A percentile compares a stretch with the other conserved stretches of the same genome.
phyloP scores from a whole-genome alignment of 2,797 vertebrate genomes.

The Huso huso region DNA sequence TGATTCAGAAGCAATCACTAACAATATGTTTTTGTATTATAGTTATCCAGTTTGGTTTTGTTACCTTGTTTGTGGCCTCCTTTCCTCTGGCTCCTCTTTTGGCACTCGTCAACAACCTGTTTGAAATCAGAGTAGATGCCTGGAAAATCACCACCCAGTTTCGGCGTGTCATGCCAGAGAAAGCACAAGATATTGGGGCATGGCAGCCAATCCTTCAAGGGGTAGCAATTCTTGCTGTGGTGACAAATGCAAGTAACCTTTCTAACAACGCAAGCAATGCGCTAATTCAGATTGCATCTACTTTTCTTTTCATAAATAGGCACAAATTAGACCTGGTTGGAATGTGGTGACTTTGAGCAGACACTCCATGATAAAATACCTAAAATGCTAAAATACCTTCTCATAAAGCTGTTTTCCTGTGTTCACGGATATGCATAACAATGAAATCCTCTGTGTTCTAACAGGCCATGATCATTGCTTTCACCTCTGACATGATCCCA shows the following conservation, averaged over 20 bases:
- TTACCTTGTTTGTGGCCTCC: conserved; percentile 89
- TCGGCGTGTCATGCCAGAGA: conserved; percentile 75
- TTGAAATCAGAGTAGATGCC: conserved; percentile 83
- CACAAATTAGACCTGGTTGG: too few relatives aligned
- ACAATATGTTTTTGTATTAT: conserved; percentile 55
- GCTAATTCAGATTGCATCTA: too few relatives aligned
- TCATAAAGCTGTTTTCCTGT: too few relatives aligned
- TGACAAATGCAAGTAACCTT: conserved; percentile 71
- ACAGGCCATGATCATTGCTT: conserved; percentile 91
- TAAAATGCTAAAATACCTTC: too few relatives aligned
- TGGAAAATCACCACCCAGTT: conserved; percentile 90
- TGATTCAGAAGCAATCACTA: conserved; percentile 73
- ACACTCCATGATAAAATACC: too few relatives aligned
- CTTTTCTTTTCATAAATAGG: too few relatives aligned
- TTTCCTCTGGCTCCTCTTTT: conserved; percentile 86
- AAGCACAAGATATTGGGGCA: conserved; percentile 82
- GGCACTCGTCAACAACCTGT: conserved; percentile 84
- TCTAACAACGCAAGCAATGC: neutral
- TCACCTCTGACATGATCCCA: conserved; percentile 92
- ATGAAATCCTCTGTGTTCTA: conserved; percentile 1
- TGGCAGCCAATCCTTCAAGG: conserved; percentile 92
- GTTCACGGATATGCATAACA: too few relatives aligned
- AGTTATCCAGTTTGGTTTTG: conserved; percentile 96
- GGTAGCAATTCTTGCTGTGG: conserved; percentile 80
- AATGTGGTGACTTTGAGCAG: too few relatives aligned